Evolutionary conservation across 2,888 invertebrate genomes (phyloP), one percentile per base, ranked within the genome.

Genomic region (Ophion costatus): DNA sequence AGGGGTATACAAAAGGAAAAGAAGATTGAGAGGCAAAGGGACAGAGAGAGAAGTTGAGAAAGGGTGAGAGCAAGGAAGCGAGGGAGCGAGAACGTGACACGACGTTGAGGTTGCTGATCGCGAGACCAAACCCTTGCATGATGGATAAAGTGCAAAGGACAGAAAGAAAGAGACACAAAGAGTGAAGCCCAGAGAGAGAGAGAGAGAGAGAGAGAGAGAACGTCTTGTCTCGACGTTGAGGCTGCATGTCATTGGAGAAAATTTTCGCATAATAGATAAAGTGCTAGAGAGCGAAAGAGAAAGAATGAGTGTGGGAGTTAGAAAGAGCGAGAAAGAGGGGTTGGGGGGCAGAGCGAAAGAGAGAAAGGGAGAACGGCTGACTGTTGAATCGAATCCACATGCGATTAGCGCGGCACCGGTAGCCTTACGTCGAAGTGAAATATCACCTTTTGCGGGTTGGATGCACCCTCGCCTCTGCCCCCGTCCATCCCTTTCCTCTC

Each of bases 331-430:
- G 17, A 77, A 69, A 71, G 56, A 80, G 73, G n/a, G n/a, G n/a
- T n/a, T n/a, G n/a, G n/a, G n/a, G n/a, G n/a, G n/a, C n/a, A n/a
- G 63, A 74, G 56, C 64, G 17, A 77, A 69, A 71, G 56, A 80
- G 73, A 80, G 59, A 74, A 22, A 51, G 71, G 63, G 42, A 66
- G 38, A 59, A 56, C 22, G n/a, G 5, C 38, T 24, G 56, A 17
- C 61, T 82, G 56, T n/a, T 76, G 82, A 79, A 83, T 84, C 45
- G 73, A 64, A 71, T 61, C n/a, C 77, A 61, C 70, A 76, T 77
- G 85, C 86, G 88, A 88, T 88, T 86, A 87, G 86, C 88, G 75
- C 85, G 80, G 82, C 86, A 84, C 84, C 67, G 87, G 29, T 29
- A 29, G 29, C 29, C 29, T 87, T 82, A 86, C 80, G 84, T 80